Percentiles rank a stretch among this genome's conserved stretches.
Evolutionary conservation across 2,113 vertebrate genomes (phyloP).

Genomic region (Percopsis transmontana): DNA sequence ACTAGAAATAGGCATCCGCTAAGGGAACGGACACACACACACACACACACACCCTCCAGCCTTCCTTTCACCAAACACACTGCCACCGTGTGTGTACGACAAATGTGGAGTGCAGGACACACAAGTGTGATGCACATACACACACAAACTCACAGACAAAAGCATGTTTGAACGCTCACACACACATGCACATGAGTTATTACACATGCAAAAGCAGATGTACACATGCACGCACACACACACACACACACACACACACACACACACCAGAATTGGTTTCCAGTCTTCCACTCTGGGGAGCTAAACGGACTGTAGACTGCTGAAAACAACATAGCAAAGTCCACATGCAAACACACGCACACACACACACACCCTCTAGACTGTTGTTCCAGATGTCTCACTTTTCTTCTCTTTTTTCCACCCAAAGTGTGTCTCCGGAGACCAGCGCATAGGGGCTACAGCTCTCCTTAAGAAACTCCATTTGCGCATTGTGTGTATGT

Average conservation of each 20-base stretch:
- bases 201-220: background rate
- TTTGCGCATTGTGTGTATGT: background rate
- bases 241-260: constrained; percentile 22
- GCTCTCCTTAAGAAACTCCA: background rate
- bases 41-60: constrained; percentile 63
- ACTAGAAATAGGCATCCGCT: constrained; percentile 78
- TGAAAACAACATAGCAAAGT: constrained; percentile 34
- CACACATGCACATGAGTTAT: background rate
- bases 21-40: constrained; percentile 63
- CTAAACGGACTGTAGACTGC: constrained; percentile 57
- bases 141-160: constrained; percentile 4
- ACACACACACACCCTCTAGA: constrained; percentile 34
- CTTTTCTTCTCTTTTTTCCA: constrained; percentile 30
- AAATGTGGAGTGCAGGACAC: background rate
- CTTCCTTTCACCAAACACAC: constrained; percentile 58
- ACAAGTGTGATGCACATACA: background rate
- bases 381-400: constrained; percentile 59
- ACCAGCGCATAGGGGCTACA: constrained; percentile 13
- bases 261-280: constrained; percentile 42
- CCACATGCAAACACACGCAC: constrained; percentile 9
- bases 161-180: background rate
- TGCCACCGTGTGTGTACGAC: background rate
- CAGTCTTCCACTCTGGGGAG: constrained; percentile 60
- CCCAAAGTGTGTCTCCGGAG: constrained; percentile 35
- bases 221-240: background rate